These are phyloP conservation scores for Pollachius pollachius DNA, from an alignment of 2,113 vertebrate genomes.

Conservation along the genomic window DNA sequence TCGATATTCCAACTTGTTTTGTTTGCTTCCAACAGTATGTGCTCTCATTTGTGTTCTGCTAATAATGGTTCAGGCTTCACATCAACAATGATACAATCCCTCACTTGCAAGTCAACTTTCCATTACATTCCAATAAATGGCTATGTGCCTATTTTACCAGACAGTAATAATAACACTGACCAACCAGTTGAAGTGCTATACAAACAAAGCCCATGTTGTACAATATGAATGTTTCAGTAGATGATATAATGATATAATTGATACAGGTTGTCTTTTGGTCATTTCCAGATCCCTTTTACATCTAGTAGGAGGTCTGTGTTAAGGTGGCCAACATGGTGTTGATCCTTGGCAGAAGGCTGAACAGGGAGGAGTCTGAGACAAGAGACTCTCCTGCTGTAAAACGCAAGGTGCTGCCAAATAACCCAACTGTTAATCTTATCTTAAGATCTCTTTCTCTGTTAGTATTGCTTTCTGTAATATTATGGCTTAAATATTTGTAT, in stretches of 20 bases:
- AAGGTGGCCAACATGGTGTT: slow-evolving; percentile 91
- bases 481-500: too few species aligned
- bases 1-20: background rate
- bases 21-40: slow-evolving; percentile 2
- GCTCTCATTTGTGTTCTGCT: slow-evolving; percentile 9
- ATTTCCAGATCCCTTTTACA: slow-evolving; percentile 27
- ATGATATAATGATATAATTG: background rate
- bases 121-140: too few species aligned
- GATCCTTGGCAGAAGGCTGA: slow-evolving; percentile 93
- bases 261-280: background rate
- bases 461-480: too few species aligned
- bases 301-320: slow-evolving; percentile 20
- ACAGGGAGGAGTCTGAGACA: slow-evolving; percentile 88
- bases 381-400: slow-evolving; percentile 94
- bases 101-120: too few species aligned
- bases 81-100: background rate
- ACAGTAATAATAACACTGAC: too few species aligned
- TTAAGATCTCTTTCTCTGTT: background rate
- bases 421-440: background rate
- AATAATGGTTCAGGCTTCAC: background rate
- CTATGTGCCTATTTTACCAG: too few species aligned
- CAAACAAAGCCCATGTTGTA: background rate
- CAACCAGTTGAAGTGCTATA: background rate
- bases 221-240: too few species aligned
- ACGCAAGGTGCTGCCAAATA: slow-evolving; percentile 80